phyloP scores from a whole-genome alignment of 2,797 vertebrate genomes.

The Ctenopoma multispine region DNA sequence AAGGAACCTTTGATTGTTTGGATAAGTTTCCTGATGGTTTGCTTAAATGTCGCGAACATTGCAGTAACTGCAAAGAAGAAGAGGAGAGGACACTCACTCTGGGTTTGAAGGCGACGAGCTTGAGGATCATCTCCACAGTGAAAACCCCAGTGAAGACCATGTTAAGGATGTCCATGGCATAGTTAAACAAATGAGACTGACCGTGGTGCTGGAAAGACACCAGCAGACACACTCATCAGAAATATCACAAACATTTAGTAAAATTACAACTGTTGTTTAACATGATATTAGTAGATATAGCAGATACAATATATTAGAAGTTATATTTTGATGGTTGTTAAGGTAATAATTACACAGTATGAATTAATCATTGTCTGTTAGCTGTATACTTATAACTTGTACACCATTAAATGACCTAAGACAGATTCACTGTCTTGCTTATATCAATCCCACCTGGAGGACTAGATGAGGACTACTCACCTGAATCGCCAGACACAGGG shows the following conservation, averaged over 20 bases:
- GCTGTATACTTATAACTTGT: no score
- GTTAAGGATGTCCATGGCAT: slow-evolving; percentile 98
- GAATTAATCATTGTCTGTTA: background rate
- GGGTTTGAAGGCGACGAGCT: slow-evolving; percentile 98
- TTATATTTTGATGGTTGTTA: background rate
- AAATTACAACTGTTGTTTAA: no score
- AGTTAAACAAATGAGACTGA: slow-evolving; percentile 95
- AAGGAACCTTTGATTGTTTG: background rate
- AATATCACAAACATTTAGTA: background rate
- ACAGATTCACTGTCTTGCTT: background rate
- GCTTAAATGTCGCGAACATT: background rate
- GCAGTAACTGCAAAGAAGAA: background rate
- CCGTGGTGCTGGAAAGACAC: slow-evolving; percentile 90
- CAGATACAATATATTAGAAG: background rate
- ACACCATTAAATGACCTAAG: background rate
- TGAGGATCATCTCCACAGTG: slow-evolving; percentile 98
- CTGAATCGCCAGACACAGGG: slow-evolving; percentile 98
- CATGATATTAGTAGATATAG: background rate
- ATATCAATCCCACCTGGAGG: background rate
- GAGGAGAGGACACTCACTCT: slow-evolving; percentile 84
- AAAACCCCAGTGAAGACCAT: slow-evolving; percentile 99
- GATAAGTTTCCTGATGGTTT: background rate
- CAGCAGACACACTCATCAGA: slow-evolving; percentile 25
- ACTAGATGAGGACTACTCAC: slow-evolving; percentile 76
- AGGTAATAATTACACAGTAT: background rate